These are phyloP conservation scores for Oryzias celebensis DNA, from an alignment of 2,113 vertebrate genomes.

Conservation along the genomic window DNA sequence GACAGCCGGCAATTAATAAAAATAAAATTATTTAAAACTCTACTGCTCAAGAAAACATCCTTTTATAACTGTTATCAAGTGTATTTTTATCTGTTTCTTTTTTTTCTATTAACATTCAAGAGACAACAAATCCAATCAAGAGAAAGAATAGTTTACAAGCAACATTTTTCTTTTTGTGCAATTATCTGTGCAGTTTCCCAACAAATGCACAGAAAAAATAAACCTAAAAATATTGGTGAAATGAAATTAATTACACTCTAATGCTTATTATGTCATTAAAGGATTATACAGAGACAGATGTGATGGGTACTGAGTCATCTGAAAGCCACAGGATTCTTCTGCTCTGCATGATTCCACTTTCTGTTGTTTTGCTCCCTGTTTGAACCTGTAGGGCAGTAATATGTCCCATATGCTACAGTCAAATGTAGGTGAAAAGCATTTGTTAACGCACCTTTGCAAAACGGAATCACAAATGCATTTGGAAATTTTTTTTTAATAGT, in stretches of 20 bases:
- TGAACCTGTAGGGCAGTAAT: constrained; percentile 61
- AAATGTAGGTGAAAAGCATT: constrained; percentile 63
- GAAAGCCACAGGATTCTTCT: constrained; percentile 41
- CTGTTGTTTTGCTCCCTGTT: constrained; percentile 53
- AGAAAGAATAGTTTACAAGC: constrained; percentile 18
- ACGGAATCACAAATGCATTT: constrained; percentile 1
- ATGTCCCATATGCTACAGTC: constrained; percentile 63
- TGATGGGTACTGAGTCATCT: constrained; percentile 48
- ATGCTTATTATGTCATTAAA: constrained; percentile 62
- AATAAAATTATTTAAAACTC: too few species aligned
- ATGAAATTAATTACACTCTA: constrained; percentile 51
- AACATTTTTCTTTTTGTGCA: constrained; percentile 37
- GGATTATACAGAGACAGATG: constrained; percentile 55
- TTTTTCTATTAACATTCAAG: neutral
- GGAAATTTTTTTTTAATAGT: too few species aligned
- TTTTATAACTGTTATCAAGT: neutral
- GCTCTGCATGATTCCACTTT: constrained; percentile 29
- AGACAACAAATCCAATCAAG: constrained; percentile 18
- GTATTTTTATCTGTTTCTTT: neutral
- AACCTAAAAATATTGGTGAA: constrained; percentile 30
- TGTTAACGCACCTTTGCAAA: constrained; percentile 28
- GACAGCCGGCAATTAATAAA: constrained; percentile 5
- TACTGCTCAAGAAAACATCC: too few species aligned
- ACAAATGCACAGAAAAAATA: constrained; percentile 46
- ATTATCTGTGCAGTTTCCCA: constrained; percentile 9